Percentiles rank a stretch among this genome's conserved stretches.
phyloP scores from a whole-genome alignment of 1,140 invertebrate species.

The Paraescarpia echinospica region DNA sequence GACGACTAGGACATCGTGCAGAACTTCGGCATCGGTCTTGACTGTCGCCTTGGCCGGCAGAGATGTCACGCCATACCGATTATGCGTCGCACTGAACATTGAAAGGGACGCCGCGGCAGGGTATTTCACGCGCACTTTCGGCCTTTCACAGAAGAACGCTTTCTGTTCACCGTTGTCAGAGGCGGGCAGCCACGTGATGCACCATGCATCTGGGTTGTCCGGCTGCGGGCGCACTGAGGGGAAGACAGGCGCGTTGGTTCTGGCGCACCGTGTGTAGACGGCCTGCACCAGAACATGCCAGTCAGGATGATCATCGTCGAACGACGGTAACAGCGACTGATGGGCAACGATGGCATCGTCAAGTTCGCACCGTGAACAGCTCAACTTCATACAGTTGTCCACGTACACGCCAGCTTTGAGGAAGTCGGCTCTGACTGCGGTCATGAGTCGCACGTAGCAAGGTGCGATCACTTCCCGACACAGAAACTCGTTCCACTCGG shows the following conservation, averaged over 20 bases:
- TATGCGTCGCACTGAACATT: not conserved
- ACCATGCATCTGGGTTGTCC: not conserved
- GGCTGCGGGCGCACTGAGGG: slow-evolving; percentile 37
- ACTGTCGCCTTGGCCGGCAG: slow-evolving; percentile 16
- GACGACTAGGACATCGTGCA: not conserved
- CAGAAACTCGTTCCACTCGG: slow-evolving; percentile 40
- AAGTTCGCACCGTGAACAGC: not conserved
- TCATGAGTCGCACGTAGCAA: not conserved
- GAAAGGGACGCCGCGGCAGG: not conserved
- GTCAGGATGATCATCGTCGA: slow-evolving; percentile 14
- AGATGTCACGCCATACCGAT: too few species aligned
- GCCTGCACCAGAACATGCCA: not conserved
- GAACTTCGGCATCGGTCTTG: not conserved
- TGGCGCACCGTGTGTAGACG: slow-evolving; percentile 4
- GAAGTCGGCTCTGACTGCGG: not conserved
- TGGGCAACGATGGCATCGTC: slow-evolving; percentile 49
- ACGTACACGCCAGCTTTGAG: not conserved
- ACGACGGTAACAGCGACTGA: slow-evolving; percentile 49
- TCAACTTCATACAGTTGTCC: slow-evolving; percentile 16
- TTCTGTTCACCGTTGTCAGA: not conserved
- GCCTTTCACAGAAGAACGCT: not conserved
- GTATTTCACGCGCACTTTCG: not conserved
- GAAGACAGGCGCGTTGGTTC: slow-evolving; percentile 39
- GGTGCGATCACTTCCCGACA: slow-evolving; percentile 35
- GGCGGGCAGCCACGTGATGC: slow-evolving; percentile 4